Base-by-base conservation (phyloP, 2,888 invertebrate species). In the Aspidiotus destructor region DNA sequence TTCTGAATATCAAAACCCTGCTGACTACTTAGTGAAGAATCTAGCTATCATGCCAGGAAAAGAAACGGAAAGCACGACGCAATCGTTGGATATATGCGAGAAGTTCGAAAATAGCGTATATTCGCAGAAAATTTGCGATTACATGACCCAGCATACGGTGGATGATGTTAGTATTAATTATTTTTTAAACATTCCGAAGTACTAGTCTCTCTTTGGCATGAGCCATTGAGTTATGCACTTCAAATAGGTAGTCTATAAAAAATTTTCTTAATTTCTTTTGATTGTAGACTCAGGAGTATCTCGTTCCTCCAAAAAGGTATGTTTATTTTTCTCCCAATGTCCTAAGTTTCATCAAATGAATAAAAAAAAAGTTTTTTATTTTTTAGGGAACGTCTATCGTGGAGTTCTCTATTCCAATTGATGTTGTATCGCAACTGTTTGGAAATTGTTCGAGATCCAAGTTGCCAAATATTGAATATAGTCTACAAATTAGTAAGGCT, bases 1-100 rank as follows among this genome's bases (percentile, higher is more conserved):
- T 73, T 93, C 93, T 0, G 79, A 83, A 48, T 87, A 87, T 63
- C 93, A 87, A 79, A 95, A 93, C 77, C 92, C 92, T 0, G 92
- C 94, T 0, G 96, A 96, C 76, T 92, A 88, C 79, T 86, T 91
- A 75, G 89, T 96, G 72, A 86, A 88, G 73, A 87, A 87, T 0
- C 77, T 95, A 72, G 92, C 94, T 0, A 62, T 70, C 48, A 69
- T 86, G 28, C 89, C 91, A 0, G 89, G 87, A 7, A 83, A 85
- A 1, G 91, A 92, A 75, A 81, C 83, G 11, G 57, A 65, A 65
- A 13, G 44, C 48, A 48, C 65, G 8, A 13, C 55, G 13, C 41
- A 57, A 65, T 55, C 57, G 6, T 55, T 57, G 13, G 84, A 82
- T 74, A 81, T 92, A 70, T 90, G 90, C 75, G 88, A 91, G 75